phyloP scores from a whole-genome alignment of 2,113 vertebrate genomes.

The Zootoca vivipara region DNA sequence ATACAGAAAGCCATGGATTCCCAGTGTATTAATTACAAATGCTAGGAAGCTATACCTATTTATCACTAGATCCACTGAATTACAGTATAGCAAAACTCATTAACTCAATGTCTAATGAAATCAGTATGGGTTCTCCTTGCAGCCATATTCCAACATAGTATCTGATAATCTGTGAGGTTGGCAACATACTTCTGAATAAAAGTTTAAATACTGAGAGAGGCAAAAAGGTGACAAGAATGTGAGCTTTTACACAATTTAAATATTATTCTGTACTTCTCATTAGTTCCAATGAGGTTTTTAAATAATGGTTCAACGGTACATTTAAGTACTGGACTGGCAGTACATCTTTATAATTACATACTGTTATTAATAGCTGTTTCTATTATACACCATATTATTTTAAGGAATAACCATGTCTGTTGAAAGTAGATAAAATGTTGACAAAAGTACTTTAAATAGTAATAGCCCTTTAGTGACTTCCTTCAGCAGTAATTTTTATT shows the following conservation, averaged over 20 bases:
- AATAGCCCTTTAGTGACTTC: neutral
- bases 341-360: conserved; percentile 12
- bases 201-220: neutral
- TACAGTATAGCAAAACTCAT: neutral
- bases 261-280: neutral
- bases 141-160: no score
- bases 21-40: neutral
- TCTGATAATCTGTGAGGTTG: neutral
- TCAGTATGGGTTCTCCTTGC: neutral
- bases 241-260: neutral
- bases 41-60: neutral
- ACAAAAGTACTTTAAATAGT: neutral
- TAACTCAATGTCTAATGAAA: neutral
- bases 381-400: conserved; percentile 26
- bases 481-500: conserved; percentile 20
- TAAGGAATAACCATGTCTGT: neutral
- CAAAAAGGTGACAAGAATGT: neutral
- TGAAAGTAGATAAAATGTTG: conserved; percentile 15
- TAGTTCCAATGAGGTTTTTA: accelerated
- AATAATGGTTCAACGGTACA: neutral
- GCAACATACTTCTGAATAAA: neutral
- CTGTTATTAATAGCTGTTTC: neutral
- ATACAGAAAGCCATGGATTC: neutral
- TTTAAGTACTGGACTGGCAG: conserved; percentile 26
- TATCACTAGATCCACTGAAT: neutral